Base-by-base conservation (phyloP, 2,888 invertebrate species). In the Cheilosia variabilis region DNA sequence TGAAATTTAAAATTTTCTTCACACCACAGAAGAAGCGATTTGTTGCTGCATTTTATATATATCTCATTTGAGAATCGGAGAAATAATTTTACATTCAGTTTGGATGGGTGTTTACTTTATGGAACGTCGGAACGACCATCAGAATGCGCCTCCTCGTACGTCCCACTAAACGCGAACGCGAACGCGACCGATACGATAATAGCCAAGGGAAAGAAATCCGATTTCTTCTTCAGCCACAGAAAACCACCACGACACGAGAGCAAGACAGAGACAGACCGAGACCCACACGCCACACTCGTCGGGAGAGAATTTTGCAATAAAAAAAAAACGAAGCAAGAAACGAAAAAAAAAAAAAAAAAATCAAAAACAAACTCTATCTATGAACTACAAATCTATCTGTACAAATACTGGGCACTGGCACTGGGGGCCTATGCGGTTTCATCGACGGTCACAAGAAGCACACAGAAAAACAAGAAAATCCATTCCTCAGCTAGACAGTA, bases 161-260 rank as follows among this genome's bases (percentile, higher is more conserved):
- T 22, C 75, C 81, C 77, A 81, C 76, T 81, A 81, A 86, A 81
- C 76, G 53, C 81, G 81, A 81, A 81, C 76, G 53, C 81, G 81
- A 81, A 60, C 75, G n/a, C n/a, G n/a, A n/a, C n/a, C n/a, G n/a
- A n/a, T n/a, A n/a, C n/a, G 72, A 81, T 81, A 77, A 81, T 77
- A 72, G 62, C 68, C 81, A 72, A 68, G 62, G 72, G 75, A 80
- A 77, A 76, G 76, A 86, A 72, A 76, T 77, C 86, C 41, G 76
- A 81, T 77, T 81, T 81, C 68, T 81, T 72, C 71, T 62, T 66
- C 55, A 47, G 45, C 68, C 68, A 68, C n/a, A 79, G 47, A 63
- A 65, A 65, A 37, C 57, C 31, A 37, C 37, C 37, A 37, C 65
- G 65, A 53, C 37, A 58, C 45, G 60, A 47, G 71, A 50, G 55